Percentiles rank a stretch among this genome's conserved stretches.
These are phyloP conservation scores for Sinella curviseta DNA, from an alignment of 1,140 invertebrate genomes.

Conservation along the genomic window DNA sequence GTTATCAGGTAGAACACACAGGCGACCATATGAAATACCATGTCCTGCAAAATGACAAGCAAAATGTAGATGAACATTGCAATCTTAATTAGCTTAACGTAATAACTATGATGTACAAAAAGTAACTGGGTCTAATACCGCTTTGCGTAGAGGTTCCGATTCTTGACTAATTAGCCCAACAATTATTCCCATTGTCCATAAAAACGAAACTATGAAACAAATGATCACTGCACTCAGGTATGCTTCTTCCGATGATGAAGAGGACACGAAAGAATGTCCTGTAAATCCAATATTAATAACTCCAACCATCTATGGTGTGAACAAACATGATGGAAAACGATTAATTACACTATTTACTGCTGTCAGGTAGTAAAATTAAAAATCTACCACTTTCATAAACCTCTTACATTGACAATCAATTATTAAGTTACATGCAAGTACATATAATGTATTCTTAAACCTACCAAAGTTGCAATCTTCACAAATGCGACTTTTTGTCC, in stretches of 20 bases:
- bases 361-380: background rate
- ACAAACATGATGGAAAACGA: background rate
- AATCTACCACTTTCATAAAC: background rate
- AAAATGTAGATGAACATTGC: background rate
- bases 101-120: background rate
- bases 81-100: background rate
- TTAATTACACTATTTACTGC: too few species aligned
- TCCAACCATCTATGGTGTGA: conserved; percentile 14
- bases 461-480: conserved; percentile 1
- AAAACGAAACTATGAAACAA: conserved; percentile 29
- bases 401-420: too few species aligned
- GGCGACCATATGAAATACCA: conserved; percentile 16
- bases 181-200: conserved; percentile 22
- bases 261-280: conserved; percentile 21
- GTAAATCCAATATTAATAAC: conserved; percentile 22
- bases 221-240: conserved; percentile 25
- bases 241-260: background rate
- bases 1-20: conserved; percentile 18
- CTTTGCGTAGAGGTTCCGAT: background rate
- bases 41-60: conserved; percentile 24
- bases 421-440: background rate
- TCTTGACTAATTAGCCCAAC: conserved; percentile 11
- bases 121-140: background rate
- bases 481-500: background rate
- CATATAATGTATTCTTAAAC: background rate